Conservation (phyloP, 2,888 invertebrate species). For the Piscicola geometra region DNA sequence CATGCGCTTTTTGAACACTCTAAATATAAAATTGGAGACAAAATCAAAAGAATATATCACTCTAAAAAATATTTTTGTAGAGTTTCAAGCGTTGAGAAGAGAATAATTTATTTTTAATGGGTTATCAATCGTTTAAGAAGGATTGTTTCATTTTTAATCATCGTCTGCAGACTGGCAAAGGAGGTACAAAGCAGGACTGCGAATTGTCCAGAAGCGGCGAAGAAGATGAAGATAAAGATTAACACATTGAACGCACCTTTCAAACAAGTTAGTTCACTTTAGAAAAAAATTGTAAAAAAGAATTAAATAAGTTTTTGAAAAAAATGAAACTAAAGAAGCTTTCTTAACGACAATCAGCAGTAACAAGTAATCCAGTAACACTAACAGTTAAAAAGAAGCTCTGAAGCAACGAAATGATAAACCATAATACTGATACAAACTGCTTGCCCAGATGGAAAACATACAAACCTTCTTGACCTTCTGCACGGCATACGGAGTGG, state of each 20-base stretch:
- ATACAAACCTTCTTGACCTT: conserved; percentile 54
- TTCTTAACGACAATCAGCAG: background rate
- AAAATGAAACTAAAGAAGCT: background rate
- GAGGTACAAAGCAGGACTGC: conserved; percentile 49
- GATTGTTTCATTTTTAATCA: background rate
- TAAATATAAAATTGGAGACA: too few relatives aligned
- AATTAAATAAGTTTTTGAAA: background rate
- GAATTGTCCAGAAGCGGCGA: conserved; percentile 47
- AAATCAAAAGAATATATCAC: too few relatives aligned
- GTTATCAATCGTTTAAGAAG: background rate
- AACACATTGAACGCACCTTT: conserved; percentile 50
- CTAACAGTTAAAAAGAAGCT: background rate
- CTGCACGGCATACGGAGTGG: conserved; percentile 52
- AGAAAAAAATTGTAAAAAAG: background rate
- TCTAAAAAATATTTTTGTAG: too few relatives aligned
- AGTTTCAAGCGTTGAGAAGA: too few relatives aligned
- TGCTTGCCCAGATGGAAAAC: conserved; percentile 55
- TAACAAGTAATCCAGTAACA: background rate
- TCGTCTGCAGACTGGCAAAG: conserved; percentile 47
- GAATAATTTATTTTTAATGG: background rate
- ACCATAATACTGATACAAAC: too few relatives aligned
- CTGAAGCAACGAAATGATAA: background rate
- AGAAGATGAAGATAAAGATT: conserved; percentile 46
- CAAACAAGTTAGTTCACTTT: conserved; percentile 50
- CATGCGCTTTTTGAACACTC: too few relatives aligned